Base-by-base conservation (phyloP, 2,113 vertebrate species). In the Fregetta grallaria region DNA sequence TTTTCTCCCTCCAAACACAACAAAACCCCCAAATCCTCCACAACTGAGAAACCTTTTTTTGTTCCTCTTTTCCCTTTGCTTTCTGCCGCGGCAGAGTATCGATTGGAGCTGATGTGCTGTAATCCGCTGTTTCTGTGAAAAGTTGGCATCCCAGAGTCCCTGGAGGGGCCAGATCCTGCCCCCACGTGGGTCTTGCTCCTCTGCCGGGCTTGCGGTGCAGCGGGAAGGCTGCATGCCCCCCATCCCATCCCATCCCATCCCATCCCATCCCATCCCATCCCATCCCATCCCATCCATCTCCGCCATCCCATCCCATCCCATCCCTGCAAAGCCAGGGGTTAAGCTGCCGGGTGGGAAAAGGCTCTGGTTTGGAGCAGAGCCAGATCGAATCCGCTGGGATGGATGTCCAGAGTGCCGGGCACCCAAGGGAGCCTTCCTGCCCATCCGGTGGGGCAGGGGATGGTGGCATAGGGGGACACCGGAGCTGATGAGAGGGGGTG, bases 81-180 rank as follows among this genome's bases (percentile, higher is more conserved):
- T 70, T 91, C 95, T 77, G 71, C 92, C 65, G 13, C 63, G 18
- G 45, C 86, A 62, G 61, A 74, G 61, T 95, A 98, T 98, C 5
- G 91, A 97, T 97, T 71, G 25, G 80, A 91, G 93, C 83, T 45
- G 96, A 96, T 96, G 97, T 47, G 45, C 77, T 71, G 93, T 97
- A 97, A 96, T 94, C 97, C 73, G 4, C 95, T 90, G 49, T 67
- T 97, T 94, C 98, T 97, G 95, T 90, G 96, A 95, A 90, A 95
- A 93, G 89, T 96, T 96, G 94, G 92, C 97, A 98, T 94, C 92
- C 86, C 5, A 13, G 75, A 45, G 65, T 70, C 92, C 68, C 95
- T 76, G 86, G 78, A 82, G 92, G 44, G 77, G 62, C 7, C 2
- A 0, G n/a, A 94, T 94, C 74, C 88, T 81, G 63, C 74, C 44